A percentile compares a stretch with the other conserved stretches of the same genome.
These are phyloP conservation scores for Piezodorus guildinii DNA, from an alignment of 1,140 invertebrate species.

Conservation along the genomic window DNA sequence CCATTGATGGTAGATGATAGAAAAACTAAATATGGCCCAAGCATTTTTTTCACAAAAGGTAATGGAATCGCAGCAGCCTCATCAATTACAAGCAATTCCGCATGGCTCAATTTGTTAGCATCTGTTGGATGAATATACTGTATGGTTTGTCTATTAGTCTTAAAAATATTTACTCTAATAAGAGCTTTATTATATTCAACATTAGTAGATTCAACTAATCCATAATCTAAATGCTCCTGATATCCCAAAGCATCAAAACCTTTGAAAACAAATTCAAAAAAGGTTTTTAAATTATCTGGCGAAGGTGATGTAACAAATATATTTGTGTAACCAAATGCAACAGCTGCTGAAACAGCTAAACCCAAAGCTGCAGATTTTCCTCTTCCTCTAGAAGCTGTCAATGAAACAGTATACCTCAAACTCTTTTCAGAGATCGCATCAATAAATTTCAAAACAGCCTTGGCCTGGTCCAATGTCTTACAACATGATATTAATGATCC, in stretches of 20 bases:
- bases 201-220: conserved; percentile 89
- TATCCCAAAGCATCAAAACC: conserved; percentile 88
- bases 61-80: conserved; percentile 98
- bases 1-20: conserved; percentile 96
- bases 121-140: conserved; percentile 94
- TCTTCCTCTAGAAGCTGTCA: conserved; percentile 91
- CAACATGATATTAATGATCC: conserved; percentile 82
- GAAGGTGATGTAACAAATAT: conserved; percentile 96
- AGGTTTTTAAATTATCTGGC: conserved; percentile 94
- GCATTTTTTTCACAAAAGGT: conserved; percentile 78
- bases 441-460: conserved; percentile 85
- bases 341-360: conserved; percentile 73
- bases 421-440: conserved; percentile 92
- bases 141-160: conserved; percentile 92
- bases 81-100: conserved; percentile 92
- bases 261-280: conserved; percentile 97
- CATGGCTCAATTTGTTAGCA: conserved; percentile 75
- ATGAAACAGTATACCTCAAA: conserved; percentile 75
- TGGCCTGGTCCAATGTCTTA: conserved; percentile 88
- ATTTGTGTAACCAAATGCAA: conserved; percentile 89
- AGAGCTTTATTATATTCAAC: conserved; percentile 95
- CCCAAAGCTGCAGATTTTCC: conserved; percentile 98
- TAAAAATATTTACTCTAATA: conserved; percentile 80
- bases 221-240: conserved; percentile 94
- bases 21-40: conserved; percentile 89